Conservation (phyloP, 2,797 vertebrate species). For the Graptemys geographica region DNA sequence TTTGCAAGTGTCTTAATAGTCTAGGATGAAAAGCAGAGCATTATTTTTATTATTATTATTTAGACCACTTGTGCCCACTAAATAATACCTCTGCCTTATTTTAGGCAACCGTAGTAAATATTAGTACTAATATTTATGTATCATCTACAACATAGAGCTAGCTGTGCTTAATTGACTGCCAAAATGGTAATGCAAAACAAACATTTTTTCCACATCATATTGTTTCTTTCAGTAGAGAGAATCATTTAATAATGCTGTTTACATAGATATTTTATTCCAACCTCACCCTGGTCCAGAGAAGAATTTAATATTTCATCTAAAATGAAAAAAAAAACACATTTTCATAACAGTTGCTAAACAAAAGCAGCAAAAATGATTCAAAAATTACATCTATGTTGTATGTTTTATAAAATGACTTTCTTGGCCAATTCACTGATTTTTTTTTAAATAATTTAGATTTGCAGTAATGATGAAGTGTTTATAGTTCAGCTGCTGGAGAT, state of each 20-base stretch:
- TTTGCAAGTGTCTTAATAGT: not conserved
- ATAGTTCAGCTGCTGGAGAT: not conserved
- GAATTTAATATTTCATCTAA: not conserved
- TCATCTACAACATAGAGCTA: not conserved
- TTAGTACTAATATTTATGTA: not conserved
- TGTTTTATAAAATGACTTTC: slow-evolving; percentile 3
- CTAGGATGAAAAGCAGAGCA: not conserved
- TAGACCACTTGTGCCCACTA: not conserved
- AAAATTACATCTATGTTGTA: not conserved
- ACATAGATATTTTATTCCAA: not conserved
- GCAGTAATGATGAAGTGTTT: not conserved
- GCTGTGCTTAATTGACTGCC: not conserved
- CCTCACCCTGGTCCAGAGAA: not conserved
- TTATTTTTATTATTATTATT: not conserved
- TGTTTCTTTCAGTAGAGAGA: not conserved
- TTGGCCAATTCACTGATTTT: not conserved
- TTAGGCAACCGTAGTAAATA: not conserved
- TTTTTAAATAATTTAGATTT: not conserved
- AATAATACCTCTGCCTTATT: not conserved
- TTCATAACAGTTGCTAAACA: not conserved
- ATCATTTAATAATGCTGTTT: not conserved
- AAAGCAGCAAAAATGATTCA: not conserved
- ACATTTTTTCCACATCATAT: not conserved
- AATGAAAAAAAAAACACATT: fast-evolving
- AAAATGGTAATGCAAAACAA: not conserved